A percentile compares a stretch with the other conserved stretches of the same genome.
Evolutionary conservation across 2,113 vertebrate genomes (phyloP).

Genomic region (Takifugu flavidus): DNA sequence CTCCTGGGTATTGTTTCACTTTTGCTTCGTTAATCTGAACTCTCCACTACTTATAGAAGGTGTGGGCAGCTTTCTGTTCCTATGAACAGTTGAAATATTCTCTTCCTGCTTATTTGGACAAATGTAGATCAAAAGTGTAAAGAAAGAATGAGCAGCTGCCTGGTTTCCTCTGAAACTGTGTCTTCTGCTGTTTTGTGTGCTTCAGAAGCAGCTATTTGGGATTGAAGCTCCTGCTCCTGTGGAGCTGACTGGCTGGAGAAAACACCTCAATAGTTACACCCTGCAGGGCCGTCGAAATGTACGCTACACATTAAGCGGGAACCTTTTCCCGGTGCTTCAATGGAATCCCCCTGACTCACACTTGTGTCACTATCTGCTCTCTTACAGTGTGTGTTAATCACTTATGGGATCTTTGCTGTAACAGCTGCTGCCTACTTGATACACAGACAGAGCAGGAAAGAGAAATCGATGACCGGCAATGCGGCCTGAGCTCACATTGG

Average conservation of each 20-base stretch:
- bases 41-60: too few species aligned
- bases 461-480: constrained; percentile 6
- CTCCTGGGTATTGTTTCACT: too few species aligned
- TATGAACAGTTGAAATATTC: too few species aligned
- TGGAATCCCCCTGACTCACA: neutral
- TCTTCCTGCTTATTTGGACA: too few species aligned
- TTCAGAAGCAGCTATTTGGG: constrained; percentile 65
- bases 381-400: constrained; percentile 64
- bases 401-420: constrained; percentile 47
- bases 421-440: constrained; percentile 43
- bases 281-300: constrained; percentile 63
- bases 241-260: constrained; percentile 65
- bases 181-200: constrained; percentile 8
- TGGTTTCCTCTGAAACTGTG: neutral
- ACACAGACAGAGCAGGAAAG: constrained; percentile 38
- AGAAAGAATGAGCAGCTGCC: too few species aligned
- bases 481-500: neutral
- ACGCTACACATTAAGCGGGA: neutral
- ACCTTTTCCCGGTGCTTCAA: neutral
- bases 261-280: constrained; percentile 70
- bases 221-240: constrained; percentile 39
- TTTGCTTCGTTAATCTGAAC: too few species aligned
- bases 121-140: too few species aligned
- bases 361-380: neutral
- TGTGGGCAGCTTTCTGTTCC: too few species aligned